Evolutionary conservation across 2,888 invertebrate species (phyloP).

Genomic region (Aspidapion aeneum): DNA sequence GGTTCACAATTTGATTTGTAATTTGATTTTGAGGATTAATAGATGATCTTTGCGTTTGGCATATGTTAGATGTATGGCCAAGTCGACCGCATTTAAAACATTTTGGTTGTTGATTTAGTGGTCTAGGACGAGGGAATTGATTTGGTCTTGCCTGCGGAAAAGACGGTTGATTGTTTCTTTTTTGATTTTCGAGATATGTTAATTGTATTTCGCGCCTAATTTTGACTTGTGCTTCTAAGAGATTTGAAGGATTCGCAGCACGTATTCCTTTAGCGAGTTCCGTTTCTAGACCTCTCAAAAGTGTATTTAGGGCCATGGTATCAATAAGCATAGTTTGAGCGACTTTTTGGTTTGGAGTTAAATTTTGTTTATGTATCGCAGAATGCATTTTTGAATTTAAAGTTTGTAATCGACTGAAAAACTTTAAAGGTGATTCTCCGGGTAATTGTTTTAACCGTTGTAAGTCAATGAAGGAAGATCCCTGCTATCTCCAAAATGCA

Average conservation of each 20-base stretch:
- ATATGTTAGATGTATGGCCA: not conserved
- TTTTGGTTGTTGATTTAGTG: too few species aligned
- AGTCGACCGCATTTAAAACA: not conserved
- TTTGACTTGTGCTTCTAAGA: not conserved
- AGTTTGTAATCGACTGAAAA: slow-evolving; percentile 6
- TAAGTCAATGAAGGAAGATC: not conserved
- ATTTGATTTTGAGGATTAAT: not conserved
- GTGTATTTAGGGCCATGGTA: not conserved
- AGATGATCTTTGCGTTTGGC: not conserved
- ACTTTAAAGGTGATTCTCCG: slow-evolving; percentile 10
- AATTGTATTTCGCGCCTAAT: not conserved
- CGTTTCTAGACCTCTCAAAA: not conserved
- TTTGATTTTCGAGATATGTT: not conserved
- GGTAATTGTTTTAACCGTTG: slow-evolving; percentile 7
- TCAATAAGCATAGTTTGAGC: too few species aligned
- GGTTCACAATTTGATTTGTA: not conserved
- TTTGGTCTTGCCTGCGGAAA: not conserved
- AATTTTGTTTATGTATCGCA: not conserved
- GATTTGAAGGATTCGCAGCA: not conserved
- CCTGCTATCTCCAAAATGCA: slow-evolving; percentile 9
- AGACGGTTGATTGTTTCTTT: not conserved
- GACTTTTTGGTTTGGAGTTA: not conserved
- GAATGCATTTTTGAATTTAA: not conserved
- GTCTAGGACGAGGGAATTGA: not conserved
- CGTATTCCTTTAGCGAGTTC: too few species aligned